These are phyloP conservation scores for Forficula auricularia DNA, from an alignment of 1,140 invertebrate genomes.

Conservation along the genomic window DNA sequence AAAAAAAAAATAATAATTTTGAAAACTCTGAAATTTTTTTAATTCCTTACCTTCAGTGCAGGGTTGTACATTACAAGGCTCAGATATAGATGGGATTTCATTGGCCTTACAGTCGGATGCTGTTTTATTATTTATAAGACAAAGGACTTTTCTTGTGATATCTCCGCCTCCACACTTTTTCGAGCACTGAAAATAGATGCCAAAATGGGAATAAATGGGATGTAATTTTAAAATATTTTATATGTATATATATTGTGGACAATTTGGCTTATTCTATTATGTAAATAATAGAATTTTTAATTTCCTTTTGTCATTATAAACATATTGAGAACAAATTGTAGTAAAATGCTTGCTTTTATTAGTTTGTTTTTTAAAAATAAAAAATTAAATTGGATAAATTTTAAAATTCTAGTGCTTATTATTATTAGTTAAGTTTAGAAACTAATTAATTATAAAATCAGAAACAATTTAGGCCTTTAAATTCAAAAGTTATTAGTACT, in stretches of 20 bases:
- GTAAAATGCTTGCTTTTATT: too few relatives aligned
- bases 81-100: slow-evolving; percentile 40
- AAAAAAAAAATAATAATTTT: too few relatives aligned
- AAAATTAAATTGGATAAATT: too few relatives aligned
- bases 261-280: too few relatives aligned
- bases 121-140: slow-evolving; percentile 50
- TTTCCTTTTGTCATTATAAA: too few relatives aligned
- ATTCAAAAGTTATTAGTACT: background rate
- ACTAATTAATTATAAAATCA: slow-evolving; percentile 6
- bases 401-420: too few relatives aligned
- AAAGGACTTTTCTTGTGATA: slow-evolving; percentile 54
- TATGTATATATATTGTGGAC: too few relatives aligned
- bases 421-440: slow-evolving; percentile 7
- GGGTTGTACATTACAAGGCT: slow-evolving; percentile 54
- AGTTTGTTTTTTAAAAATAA: too few relatives aligned
- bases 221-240: too few relatives aligned
- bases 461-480: background rate
- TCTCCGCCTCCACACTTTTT: slow-evolving; percentile 67
- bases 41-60: slow-evolving; percentile 47
- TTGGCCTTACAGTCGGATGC: slow-evolving; percentile 44
- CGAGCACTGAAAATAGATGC: slow-evolving; percentile 39
- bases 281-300: too few relatives aligned
- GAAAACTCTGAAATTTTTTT: background rate
- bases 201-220: slow-evolving; percentile 10
- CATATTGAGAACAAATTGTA: too few relatives aligned